Base-by-base conservation (phyloP, 2,888 invertebrate species). In the Caenorhabditis parvicauda region DNA sequence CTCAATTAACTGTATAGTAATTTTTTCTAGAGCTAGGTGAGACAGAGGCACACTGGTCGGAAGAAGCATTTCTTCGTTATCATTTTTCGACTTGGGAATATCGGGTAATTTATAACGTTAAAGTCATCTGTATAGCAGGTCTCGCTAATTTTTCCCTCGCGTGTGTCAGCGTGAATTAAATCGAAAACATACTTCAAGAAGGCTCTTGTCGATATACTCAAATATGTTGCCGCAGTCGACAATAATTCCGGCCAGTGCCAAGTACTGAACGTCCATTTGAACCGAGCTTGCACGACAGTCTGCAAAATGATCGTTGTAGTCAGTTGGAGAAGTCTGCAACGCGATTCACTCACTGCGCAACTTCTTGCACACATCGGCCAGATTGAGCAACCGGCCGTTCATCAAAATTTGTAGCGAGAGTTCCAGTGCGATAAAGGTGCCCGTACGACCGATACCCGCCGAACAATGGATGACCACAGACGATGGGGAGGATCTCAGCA, bases 361-460 rank as follows among this genome's bases (percentile, higher is more conserved):
- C 0, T 48, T 44, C 29, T 41, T 48, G 7, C 49, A 50, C 17
- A 61, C 17, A 17, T 56, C 61, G 3, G 27, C 25, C 1, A 53
- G 25, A 21, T 19, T 32, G 9, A 49, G 21, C 3, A 21, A 12
- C 22, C 45, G 48, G 1, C 56, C 56, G 28, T 61, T 61, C 21
- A 61, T 17, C 19, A 61, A 22, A 12, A 17, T 29, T 24, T 62
- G 62, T 1, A 54, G 21, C 1, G 51, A 53, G 12, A 62, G 19
- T 25, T 62, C 62, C 12, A 58, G 47, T 5, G 62, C 64, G 6
- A 53, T 49, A 45, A 68, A 63, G 5, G 68, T 65, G 21, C 61
- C 62, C 2, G 68, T 67, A 21, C 73, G 41, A 1, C 73, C 73
- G 32, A 74, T 69, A n/a, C 74, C 74, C 3, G 74, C 73, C 7